A percentile compares a stretch with the other conserved stretches of the same genome.
Evolutionary conservation across 53 echinoderm and acorn worm genomes (phyloP).

Genomic region (Glandiceps talaboti): DNA sequence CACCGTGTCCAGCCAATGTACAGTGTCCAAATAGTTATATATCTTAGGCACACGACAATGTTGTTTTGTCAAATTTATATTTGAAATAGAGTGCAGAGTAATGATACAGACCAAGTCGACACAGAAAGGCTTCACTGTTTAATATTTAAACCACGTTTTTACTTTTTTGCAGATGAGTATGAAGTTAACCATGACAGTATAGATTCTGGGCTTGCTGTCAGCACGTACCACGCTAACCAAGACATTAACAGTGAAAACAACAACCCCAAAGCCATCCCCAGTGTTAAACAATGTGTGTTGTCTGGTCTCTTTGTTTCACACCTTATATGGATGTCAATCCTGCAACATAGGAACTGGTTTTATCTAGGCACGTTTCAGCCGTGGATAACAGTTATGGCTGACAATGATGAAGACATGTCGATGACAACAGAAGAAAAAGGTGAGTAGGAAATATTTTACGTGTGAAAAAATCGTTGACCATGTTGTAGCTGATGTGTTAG

Average conservation of each 20-base stretch:
- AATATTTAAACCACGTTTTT: too few species aligned
- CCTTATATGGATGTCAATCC: conserved; percentile 46
- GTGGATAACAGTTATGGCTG: conserved; percentile 18
- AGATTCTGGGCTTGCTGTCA: background rate
- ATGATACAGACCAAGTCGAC: too few species aligned
- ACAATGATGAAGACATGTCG: background rate
- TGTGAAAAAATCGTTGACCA: too few species aligned
- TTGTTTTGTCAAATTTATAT: too few species aligned
- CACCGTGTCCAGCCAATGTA: too few species aligned
- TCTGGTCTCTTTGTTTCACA: conserved; percentile 41
- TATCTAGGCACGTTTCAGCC: conserved; percentile 74
- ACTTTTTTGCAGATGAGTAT: background rate
- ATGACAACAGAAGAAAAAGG: background rate
- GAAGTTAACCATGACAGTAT: background rate
- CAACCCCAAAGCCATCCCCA: conserved; percentile 13
- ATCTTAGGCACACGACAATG: too few species aligned
- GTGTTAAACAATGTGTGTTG: conserved; percentile 36
- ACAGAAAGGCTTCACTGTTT: too few species aligned
- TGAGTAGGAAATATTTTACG: background rate
- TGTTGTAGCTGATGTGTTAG: too few species aligned
- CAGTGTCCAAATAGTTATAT: too few species aligned
- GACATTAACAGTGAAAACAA: background rate
- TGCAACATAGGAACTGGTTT: conserved; percentile 68
- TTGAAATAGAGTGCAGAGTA: too few species aligned
- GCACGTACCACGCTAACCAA: background rate